These are phyloP conservation scores for Teleiodes luculella DNA, from an alignment of 2,888 invertebrate genomes.

Conservation along the genomic window DNA sequence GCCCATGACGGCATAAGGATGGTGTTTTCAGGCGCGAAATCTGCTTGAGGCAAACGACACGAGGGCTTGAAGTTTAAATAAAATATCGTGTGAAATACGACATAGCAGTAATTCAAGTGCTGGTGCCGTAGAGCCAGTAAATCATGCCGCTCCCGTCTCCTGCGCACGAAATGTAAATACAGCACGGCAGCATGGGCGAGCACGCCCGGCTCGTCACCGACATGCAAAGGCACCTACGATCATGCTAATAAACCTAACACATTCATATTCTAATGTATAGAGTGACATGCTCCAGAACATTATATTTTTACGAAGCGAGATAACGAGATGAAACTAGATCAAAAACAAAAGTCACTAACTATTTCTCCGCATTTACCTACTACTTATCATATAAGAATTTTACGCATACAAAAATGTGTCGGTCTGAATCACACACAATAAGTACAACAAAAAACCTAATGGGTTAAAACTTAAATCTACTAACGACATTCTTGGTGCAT, in stretches of 20 bases:
- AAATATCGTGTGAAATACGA: conserved; percentile 69
- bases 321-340: neutral
- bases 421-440: too few species aligned
- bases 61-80: conserved; percentile 51
- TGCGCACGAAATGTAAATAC: conserved; percentile 59
- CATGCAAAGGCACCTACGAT: conserved; percentile 54
- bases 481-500: neutral
- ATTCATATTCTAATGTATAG: conserved; percentile 50
- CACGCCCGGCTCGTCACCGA: conserved; percentile 40
- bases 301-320: neutral
- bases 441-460: too few species aligned
- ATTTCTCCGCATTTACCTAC: neutral
- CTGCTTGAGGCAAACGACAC: conserved; percentile 42
- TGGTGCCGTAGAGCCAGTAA: conserved; percentile 57
- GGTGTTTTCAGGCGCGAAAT: conserved; percentile 60
- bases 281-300: conserved; percentile 15
- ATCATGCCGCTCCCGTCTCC: conserved; percentile 63
- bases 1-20: conserved; percentile 57
- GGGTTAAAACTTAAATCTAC: too few species aligned
- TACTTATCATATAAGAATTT: neutral
- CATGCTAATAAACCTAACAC: conserved; percentile 52
- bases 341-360: neutral
- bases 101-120: conserved; percentile 69
- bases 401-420: too few species aligned
- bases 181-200: conserved; percentile 42